Conservation (phyloP, 2,888 invertebrate species). For the Eupithecia exiguata region DNA sequence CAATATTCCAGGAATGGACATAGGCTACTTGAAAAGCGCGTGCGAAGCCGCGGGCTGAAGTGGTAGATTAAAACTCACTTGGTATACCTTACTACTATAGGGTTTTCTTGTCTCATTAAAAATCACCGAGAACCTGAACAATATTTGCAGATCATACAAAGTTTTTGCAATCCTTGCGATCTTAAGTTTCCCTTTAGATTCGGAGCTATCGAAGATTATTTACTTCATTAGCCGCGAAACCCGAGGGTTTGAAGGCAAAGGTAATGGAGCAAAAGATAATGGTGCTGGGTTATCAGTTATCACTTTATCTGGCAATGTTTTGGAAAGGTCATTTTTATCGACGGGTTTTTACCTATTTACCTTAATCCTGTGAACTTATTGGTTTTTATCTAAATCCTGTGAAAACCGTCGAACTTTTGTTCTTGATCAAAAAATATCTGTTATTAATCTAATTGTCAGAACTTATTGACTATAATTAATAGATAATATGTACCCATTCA, state of each 20-base stretch:
- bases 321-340: constrained; percentile 4
- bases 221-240: constrained; percentile 19
- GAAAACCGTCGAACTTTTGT: neutral
- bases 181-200: neutral
- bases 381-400: neutral
- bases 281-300: constrained; percentile 4
- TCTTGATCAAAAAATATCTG: too few species aligned
- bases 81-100: too few species aligned
- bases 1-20: too few species aligned
- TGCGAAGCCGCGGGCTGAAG: too few species aligned
- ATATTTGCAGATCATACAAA: neutral
- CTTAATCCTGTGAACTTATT: neutral
- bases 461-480: too few species aligned
- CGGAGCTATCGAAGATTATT: constrained; percentile 24
- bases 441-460: too few species aligned
- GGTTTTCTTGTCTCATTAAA: neutral
- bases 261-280: constrained; percentile 23
- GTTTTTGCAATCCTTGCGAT: neutral
- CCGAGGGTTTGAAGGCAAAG: constrained; percentile 7
- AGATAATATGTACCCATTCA: too few species aligned
- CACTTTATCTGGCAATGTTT: constrained; percentile 16
- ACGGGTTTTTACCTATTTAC: neutral
- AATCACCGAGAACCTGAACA: neutral
- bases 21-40: too few species aligned
- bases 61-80: too few species aligned